Evolutionary conservation across 2,797 vertebrate species (phyloP), one percentile per base, ranked within the genome.

Genomic region (Sebastiscus tertius): DNA sequence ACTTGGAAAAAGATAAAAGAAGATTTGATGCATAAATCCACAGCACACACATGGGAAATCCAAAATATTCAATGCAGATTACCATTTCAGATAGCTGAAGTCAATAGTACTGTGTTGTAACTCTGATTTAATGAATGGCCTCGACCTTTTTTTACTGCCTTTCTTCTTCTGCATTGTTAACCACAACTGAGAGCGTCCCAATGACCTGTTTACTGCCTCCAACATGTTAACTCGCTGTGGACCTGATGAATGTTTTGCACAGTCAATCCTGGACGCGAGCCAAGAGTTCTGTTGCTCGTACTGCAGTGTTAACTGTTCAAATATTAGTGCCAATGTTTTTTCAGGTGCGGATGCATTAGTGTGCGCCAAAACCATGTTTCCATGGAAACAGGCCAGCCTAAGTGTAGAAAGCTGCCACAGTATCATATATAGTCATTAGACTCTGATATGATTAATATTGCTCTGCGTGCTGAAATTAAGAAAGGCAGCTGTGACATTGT

Each of bases 271-370:
- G 93, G 94, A 83, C 29, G 75, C 82, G 31, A 64, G 94, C 93
- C 94, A 95, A 49, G 87, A 76, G 75, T 77, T 79, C 75, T 87
- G 83, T 90, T 91, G 73, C 93, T 94, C 82, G 61, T 92, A 90
- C 93, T 88, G 88, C 90, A 87, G 83, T 89, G 94, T 94, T 95
- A 94, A 95, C 91, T 81, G 68, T 94, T 93, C 89, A 94, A 91
- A 91, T 89, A 87, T 82, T 82, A 79, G 80, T 95, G 93, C 93
- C 92, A 88, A 81, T 97, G 95, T 97, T 97, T 95, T 95, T 94
- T 95, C 97, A 97, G 96, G 96, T 97, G 97, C 85, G 88, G 87
- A 81, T 86, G 87, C 87, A 73, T 88, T 58, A 73, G 54, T 70
- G 26, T 82, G 87, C 81, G 91, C 92, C 95, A 96, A 89, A 92